Conservation (phyloP, 2,888 invertebrate genomes). For the Temnothorax unifasciatus region DNA sequence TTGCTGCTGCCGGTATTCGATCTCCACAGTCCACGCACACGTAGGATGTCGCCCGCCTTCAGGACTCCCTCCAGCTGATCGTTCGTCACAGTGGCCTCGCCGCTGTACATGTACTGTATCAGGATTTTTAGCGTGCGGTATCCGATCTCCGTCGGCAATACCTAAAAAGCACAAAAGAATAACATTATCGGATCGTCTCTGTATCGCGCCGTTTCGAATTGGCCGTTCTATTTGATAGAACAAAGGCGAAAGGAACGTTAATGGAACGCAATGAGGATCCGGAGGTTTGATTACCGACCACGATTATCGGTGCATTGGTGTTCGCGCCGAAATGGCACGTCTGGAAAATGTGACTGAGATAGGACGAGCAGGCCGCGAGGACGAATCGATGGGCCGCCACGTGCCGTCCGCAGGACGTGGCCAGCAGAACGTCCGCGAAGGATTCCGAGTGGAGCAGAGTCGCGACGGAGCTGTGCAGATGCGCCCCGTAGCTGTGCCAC, state of each 20-base stretch:
- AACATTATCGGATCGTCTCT: neutral
- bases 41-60: slow-evolving; percentile 93
- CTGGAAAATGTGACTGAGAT: slow-evolving; percentile 88
- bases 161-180: slow-evolving; percentile 81
- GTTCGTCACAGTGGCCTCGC: slow-evolving; percentile 94
- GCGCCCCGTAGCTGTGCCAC: slow-evolving; percentile 95
- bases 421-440: slow-evolving; percentile 93
- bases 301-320: slow-evolving; percentile 85
- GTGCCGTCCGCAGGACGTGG: slow-evolving; percentile 93
- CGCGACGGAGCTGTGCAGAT: slow-evolving; percentile 94
- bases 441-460: slow-evolving; percentile 92
- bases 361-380: slow-evolving; percentile 93
- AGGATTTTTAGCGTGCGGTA: slow-evolving; percentile 93
- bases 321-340: slow-evolving; percentile 85
- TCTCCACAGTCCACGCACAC: slow-evolving; percentile 93
- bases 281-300: slow-evolving; percentile 73
- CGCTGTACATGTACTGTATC: slow-evolving; percentile 95
- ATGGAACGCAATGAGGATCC: too few species aligned
- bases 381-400: slow-evolving; percentile 95
- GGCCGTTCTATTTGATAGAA: neutral
- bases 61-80: slow-evolving; percentile 93
- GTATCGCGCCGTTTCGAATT: neutral
- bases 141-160: slow-evolving; percentile 93
- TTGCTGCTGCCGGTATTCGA: slow-evolving; percentile 81
- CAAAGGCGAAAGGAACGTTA: neutral